Base-by-base conservation (phyloP, 2,113 vertebrate genomes). In the Sinocyclocheilus anshuiensis region DNA sequence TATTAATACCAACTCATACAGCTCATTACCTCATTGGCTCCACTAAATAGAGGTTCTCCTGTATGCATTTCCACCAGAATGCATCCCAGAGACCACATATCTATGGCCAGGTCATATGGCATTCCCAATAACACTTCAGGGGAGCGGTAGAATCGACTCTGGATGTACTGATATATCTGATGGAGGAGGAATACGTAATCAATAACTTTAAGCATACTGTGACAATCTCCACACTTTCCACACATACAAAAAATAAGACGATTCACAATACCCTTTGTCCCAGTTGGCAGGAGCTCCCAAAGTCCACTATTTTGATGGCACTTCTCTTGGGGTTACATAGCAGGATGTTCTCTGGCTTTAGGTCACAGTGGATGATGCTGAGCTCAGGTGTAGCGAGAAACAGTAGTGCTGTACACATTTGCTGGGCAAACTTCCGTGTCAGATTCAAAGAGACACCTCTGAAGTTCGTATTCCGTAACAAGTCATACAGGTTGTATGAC, bases 331-430 rank as follows among this genome's bases (percentile, higher is more conserved):
- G 98, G 94, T 99, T 99, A 91, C 98, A 99, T 83, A 99, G 96
- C 89, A 99, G 96, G 94, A 99, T 99, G 92, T 99, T 99, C 93
- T 99, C 98, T 20, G 98, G 98, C 94, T 99, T 99, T 92, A 99
- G 96, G 96, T 99, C 98, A 97, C 98, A 99, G 98, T 99, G 98
- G 97, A 99, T 99, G 96, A 99, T 99, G 94, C 98, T 99, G 93
- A 99, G 98, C 92, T 99, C 98, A 88, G 98, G 98, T 90, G 98
- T 99, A 87, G 97, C 98, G 89, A 99, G 96, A 94, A 99, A 99
- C 91, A 99, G 97, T 94, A 99, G 96, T 88, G 98, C 98, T 57
- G 98, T 99, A 95, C 98, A 99, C 96, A 99, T 97, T 91, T 99
- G 98, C 90, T 99, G 98, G 85, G 98, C 98, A 92, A 99, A 99